Evolutionary conservation across 2,113 vertebrate genomes (phyloP).

Genomic region (Chloebia gouldiae): DNA sequence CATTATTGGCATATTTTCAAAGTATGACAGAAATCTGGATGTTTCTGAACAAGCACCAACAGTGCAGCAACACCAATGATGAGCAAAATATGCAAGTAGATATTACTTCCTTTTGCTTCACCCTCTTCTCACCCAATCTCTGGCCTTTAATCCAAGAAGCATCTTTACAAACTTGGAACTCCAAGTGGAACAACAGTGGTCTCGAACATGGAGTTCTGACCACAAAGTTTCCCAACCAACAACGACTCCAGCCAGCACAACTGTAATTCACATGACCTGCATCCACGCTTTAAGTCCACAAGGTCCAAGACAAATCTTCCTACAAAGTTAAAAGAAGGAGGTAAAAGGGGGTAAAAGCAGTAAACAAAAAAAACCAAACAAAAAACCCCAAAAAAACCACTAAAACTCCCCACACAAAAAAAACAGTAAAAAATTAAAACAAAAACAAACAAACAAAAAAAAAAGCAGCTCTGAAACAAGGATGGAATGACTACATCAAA

Average conservation of each 20-base stretch:
- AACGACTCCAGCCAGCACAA: neutral
- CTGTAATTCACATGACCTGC: neutral
- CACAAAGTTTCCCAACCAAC: neutral
- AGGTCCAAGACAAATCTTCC: neutral
- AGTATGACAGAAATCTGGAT: neutral
- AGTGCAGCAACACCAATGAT: neutral
- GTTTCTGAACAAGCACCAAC: neutral
- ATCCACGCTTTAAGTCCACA: neutral
- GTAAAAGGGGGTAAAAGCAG: neutral
- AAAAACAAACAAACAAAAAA: neutral
- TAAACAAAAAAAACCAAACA: neutral
- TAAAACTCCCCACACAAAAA: too few relatives aligned
- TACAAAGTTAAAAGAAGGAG: neutral
- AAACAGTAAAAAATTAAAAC: too few relatives aligned
- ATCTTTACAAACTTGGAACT: neutral
- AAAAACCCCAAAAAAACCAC: too few relatives aligned
- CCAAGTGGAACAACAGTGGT: neutral
- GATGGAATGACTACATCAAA: neutral
- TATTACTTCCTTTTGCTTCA: neutral
- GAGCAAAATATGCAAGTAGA: neutral
- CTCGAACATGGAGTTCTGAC: fast-evolving
- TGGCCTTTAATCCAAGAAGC: neutral
- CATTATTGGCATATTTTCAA: neutral
- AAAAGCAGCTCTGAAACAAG: neutral
- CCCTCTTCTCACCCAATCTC: neutral